Conservation (phyloP, 2,888 invertebrate species). For the Conops quadrifasciatus region DNA sequence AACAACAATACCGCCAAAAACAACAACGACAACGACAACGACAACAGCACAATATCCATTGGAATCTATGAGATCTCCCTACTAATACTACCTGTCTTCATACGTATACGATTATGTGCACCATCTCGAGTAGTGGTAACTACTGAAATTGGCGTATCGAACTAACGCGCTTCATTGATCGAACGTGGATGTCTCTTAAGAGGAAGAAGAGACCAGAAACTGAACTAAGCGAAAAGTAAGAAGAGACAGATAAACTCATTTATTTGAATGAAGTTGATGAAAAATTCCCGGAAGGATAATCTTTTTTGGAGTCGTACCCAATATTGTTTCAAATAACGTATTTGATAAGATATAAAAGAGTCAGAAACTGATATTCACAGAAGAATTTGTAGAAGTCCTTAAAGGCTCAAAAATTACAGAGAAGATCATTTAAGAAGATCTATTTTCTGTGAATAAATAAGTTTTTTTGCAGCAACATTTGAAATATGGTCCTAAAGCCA, state of each 20-base stretch:
- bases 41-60: neutral
- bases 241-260: too few relatives aligned
- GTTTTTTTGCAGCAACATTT: too few relatives aligned
- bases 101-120: neutral
- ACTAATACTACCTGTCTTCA: neutral
- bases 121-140: neutral
- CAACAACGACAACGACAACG: neutral
- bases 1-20: neutral
- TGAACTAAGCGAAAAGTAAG: neutral
- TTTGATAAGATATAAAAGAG: too few relatives aligned
- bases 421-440: too few relatives aligned
- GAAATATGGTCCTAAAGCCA: too few relatives aligned
- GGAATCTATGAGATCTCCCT: neutral
- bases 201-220: neutral
- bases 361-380: too few relatives aligned
- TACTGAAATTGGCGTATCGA: constrained; percentile 15
- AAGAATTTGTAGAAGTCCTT: too few relatives aligned
- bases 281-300: neutral
- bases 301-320: neutral
- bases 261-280: neutral
- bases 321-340: too few relatives aligned
- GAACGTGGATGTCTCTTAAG: neutral
- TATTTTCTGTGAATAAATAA: too few relatives aligned
- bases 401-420: too few relatives aligned
- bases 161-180: constrained; percentile 5